Evolutionary conservation across 2,888 invertebrate species (phyloP).

Genomic region (Cryptus viduatorius): DNA sequence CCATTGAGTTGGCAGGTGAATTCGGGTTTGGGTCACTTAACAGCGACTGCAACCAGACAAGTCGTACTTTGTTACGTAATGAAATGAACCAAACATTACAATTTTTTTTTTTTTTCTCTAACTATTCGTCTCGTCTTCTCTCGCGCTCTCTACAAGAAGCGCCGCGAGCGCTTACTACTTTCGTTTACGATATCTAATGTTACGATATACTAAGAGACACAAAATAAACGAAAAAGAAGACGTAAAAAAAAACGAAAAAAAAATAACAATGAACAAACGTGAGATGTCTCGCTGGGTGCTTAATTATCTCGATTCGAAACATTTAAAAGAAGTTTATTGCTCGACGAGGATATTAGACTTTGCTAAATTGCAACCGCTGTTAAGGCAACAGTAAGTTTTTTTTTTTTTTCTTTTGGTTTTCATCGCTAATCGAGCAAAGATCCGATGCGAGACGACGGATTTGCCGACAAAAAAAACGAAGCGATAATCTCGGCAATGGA

Average conservation of each 20-base stretch:
- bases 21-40: conserved; percentile 99
- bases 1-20: conserved; percentile 99
- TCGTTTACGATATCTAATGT: conserved; percentile 15
- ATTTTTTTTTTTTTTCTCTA: conserved; percentile 12
- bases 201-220: conserved; percentile 36
- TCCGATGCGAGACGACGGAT: background rate
- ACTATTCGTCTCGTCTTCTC: background rate
- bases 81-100: conserved; percentile 44
- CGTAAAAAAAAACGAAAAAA: too few species aligned
- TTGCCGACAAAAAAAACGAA: too few species aligned
- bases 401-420: background rate
- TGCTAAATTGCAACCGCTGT: conserved; percentile 85
- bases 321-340: background rate
- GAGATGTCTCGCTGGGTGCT: background rate
- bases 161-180: conserved; percentile 24
- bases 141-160: conserved; percentile 7
- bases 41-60: conserved; percentile 93
- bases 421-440: conserved; percentile 27
- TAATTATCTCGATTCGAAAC: conserved; percentile 5
- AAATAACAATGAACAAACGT: background rate
- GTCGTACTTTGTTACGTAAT: conserved; percentile 66
- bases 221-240: conserved; percentile 12
- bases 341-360: conserved; percentile 75
- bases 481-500: background rate
- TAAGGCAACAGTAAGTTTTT: conserved; percentile 75